Conservation (phyloP, 53 echinoderm and acorn worm genomes). For the Hippasteria phrygiana region DNA sequence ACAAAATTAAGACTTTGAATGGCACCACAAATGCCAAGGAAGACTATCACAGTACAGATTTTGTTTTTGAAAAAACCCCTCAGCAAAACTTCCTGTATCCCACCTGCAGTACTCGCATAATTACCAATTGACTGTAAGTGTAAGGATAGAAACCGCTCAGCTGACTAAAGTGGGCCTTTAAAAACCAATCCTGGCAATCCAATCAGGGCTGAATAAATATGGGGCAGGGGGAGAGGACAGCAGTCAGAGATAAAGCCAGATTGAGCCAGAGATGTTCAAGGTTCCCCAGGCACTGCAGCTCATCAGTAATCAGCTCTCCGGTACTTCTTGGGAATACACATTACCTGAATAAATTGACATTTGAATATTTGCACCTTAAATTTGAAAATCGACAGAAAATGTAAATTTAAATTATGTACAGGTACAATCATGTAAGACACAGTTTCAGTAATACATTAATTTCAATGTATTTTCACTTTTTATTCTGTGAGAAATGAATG, state of each 20-base stretch:
- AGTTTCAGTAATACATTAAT: not conserved
- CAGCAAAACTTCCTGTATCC: no score
- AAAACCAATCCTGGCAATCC: constrained; percentile 20
- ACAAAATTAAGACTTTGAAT: no score
- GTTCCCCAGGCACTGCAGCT: not conserved
- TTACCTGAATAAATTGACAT: not conserved
- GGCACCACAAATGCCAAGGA: no score
- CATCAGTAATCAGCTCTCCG: not conserved
- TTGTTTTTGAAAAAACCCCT: no score
- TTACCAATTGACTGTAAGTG: not conserved
- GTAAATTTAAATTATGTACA: not conserved
- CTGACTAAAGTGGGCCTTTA: not conserved
- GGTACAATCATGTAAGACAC: not conserved
- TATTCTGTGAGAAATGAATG: not conserved
- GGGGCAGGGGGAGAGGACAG: not conserved
- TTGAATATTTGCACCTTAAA: no score
- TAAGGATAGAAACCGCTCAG: not conserved
- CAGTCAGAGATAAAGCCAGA: not conserved
- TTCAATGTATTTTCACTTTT: not conserved
- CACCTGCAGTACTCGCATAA: no score
- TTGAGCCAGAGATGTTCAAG: not conserved
- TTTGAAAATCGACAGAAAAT: no score
- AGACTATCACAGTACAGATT: no score
- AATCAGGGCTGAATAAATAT: constrained; percentile 6
- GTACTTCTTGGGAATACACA: not conserved